phyloP scores from a whole-genome alignment of 2,113 vertebrate species.

The Callocephalon fimbriatum region DNA sequence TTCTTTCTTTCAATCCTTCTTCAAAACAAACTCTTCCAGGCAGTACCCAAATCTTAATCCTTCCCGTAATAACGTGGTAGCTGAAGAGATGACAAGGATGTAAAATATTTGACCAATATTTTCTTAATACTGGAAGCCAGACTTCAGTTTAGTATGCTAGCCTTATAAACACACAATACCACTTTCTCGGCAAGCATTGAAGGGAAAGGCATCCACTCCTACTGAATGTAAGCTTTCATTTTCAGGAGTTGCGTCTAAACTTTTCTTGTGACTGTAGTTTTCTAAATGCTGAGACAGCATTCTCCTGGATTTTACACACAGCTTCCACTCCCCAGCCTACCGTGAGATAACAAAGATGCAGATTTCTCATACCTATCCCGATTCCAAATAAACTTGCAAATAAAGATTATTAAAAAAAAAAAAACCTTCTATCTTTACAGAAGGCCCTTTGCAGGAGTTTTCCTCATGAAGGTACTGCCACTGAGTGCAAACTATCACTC shows the following conservation, averaged over 20 bases:
- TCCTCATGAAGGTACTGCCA: neutral
- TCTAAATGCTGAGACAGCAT: neutral
- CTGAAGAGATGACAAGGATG: conserved; percentile 60
- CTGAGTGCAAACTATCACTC: neutral
- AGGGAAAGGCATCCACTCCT: conserved; percentile 14
- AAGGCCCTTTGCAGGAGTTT: neutral
- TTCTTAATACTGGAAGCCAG: conserved; percentile 45
- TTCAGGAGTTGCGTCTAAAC: neutral
- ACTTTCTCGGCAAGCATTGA: conserved; percentile 3
- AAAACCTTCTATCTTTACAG: neutral
- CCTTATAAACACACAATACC: conserved; percentile 55
- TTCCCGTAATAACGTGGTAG: conserved; percentile 60
- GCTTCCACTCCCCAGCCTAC: neutral
- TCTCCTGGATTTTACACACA: neutral
- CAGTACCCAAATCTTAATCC: conserved; percentile 54
- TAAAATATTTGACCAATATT: conserved; percentile 55
- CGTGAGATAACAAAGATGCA: neutral
- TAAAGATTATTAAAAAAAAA: neutral
- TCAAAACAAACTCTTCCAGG: conserved; percentile 60
- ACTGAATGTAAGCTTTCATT: conserved; percentile 43
- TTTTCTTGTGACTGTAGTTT: neutral
- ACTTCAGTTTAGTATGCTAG: neutral
- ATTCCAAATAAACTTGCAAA: neutral
- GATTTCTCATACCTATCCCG: neutral
- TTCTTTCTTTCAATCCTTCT: conserved; percentile 24